Evolutionary conservation across 2,888 invertebrate species (phyloP).

Genomic region (Dendrolimus pini): DNA sequence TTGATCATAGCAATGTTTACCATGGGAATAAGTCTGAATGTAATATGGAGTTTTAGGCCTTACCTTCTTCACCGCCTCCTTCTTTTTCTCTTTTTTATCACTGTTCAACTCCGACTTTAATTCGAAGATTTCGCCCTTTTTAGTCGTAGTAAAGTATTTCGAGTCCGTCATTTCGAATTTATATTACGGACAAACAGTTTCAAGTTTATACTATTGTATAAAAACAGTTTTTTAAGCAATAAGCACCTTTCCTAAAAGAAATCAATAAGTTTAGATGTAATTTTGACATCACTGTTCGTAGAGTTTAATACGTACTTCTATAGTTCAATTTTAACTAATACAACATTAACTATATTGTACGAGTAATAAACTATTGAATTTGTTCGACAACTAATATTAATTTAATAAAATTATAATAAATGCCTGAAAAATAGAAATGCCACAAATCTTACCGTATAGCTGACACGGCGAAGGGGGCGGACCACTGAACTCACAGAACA

Average conservation of each 20-base stretch:
- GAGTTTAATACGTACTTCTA: not conserved
- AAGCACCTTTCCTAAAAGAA: not conserved
- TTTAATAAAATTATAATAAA: too few relatives aligned
- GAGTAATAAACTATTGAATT: too few relatives aligned
- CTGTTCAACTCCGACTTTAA: constrained; percentile 98
- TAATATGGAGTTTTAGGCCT: constrained; percentile 16
- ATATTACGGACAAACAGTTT: not conserved
- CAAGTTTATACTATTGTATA: not conserved
- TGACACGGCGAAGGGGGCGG: too few relatives aligned
- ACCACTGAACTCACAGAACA: too few relatives aligned
- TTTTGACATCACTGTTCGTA: not conserved
- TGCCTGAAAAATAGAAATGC: too few relatives aligned
- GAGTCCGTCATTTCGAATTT: constrained; percentile 93
- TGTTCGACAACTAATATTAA: too few relatives aligned
- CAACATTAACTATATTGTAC: too few relatives aligned
- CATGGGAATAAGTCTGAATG: too few relatives aligned
- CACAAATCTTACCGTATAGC: too few relatives aligned
- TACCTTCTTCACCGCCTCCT: constrained; percentile 99
- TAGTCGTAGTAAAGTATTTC: constrained; percentile 99
- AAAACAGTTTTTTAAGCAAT: not conserved
- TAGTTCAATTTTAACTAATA: too few relatives aligned
- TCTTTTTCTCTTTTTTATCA: constrained; percentile 99
- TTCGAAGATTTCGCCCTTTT: constrained; percentile 99
- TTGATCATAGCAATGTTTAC: too few relatives aligned
- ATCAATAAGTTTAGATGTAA: not conserved